Evolutionary conservation across 2,113 vertebrate genomes (phyloP).

Genomic region (Hydrochoerus hydrochaeris): DNA sequence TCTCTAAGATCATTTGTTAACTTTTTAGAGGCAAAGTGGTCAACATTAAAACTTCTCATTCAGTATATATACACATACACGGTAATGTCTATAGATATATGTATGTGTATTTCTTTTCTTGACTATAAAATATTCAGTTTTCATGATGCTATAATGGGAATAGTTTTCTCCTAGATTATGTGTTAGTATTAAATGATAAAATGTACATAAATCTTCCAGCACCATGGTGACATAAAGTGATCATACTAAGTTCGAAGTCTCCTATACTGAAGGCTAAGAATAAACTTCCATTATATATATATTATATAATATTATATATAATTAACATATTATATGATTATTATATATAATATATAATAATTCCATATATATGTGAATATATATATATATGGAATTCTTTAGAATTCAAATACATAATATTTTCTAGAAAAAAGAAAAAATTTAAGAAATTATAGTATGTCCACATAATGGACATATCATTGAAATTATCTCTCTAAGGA

Average conservation of each 20-base stretch:
- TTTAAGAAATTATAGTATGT: not conserved
- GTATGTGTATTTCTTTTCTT: not conserved
- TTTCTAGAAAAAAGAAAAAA: not conserved
- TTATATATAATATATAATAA: too few relatives aligned
- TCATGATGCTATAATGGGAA: not conserved
- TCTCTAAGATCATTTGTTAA: not conserved
- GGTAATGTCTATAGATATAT: not conserved
- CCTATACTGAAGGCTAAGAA: not conserved
- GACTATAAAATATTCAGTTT: not conserved
- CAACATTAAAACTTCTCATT: not conserved
- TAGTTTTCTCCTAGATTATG: not conserved
- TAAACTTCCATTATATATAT: not conserved
- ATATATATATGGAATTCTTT: not conserved
- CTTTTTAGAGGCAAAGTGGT: not conserved
- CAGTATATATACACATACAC: accelerated
- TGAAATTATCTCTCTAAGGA: not conserved
- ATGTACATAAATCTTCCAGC: not conserved
- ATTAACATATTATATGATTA: too few relatives aligned
- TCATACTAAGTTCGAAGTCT: not conserved
- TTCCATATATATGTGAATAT: too few relatives aligned
- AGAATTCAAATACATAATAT: not conserved
- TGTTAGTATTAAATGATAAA: not conserved
- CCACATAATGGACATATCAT: not conserved
- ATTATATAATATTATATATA: too few relatives aligned
- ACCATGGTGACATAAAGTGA: not conserved